Conservation (phyloP, 1,140 invertebrate genomes). For the Hyphantria cunea region DNA sequence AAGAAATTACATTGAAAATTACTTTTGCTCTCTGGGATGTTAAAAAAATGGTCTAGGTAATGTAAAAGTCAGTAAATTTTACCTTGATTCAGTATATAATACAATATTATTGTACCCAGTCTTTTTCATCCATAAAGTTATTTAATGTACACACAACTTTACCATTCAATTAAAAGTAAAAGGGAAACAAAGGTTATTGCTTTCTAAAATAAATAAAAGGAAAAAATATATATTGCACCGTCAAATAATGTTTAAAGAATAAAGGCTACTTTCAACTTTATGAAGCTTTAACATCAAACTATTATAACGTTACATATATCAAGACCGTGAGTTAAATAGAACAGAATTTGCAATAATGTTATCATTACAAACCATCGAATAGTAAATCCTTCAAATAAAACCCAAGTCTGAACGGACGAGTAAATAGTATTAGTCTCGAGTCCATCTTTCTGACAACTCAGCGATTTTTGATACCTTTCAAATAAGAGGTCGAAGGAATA, state of each 20-base stretch:
- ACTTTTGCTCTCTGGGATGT: conserved; percentile 36
- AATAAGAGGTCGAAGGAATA: conserved; percentile 43
- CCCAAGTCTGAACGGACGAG: conserved; percentile 29
- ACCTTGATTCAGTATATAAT: too few relatives aligned
- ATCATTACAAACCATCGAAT: conserved; percentile 47
- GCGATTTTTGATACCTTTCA: conserved; percentile 50
- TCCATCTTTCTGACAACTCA: conserved; percentile 54
- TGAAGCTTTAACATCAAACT: conserved; percentile 26
- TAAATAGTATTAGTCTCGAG: conserved; percentile 40
- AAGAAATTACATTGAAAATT: conserved; percentile 50
- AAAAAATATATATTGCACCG: not conserved
- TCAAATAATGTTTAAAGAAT: conserved; percentile 8
- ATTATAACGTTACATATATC: conserved; percentile 18
- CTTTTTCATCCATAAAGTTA: too few relatives aligned
- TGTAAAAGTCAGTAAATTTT: conserved; percentile 28
- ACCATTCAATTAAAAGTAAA: too few relatives aligned
- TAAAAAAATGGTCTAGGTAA: conserved; percentile 33
- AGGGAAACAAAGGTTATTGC: not conserved
- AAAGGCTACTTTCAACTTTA: conserved; percentile 17
- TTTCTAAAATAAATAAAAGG: conserved; percentile 9
- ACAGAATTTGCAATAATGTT: conserved; percentile 52
- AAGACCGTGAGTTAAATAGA: conserved; percentile 42
- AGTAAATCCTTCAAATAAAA: conserved; percentile 46
- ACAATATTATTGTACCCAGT: too few relatives aligned
- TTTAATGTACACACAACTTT: not conserved